Evolutionary conservation across 2,888 invertebrate species (phyloP).

Genomic region (Cartodere bifasciata): DNA sequence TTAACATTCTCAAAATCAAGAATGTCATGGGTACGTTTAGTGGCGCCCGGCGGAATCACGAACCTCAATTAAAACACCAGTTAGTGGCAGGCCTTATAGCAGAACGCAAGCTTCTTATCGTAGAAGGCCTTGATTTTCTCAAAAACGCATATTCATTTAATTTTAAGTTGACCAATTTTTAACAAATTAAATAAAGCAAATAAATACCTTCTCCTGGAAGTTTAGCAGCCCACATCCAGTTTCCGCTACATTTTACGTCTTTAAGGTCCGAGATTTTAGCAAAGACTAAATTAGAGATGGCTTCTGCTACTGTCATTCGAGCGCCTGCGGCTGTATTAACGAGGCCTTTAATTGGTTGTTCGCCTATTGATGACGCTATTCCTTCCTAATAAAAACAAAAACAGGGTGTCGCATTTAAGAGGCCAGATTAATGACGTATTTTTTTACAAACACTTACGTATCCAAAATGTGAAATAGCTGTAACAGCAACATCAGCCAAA

Average conservation of each 20-base stretch:
- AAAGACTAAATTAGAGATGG: slow-evolving; percentile 81
- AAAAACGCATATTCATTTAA: too few species aligned
- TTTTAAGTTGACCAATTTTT: too few species aligned
- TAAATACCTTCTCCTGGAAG: slow-evolving; percentile 84
- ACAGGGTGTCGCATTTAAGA: not conserved
- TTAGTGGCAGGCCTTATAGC: too few species aligned
- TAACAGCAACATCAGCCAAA: slow-evolving; percentile 84
- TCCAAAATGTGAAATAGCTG: slow-evolving; percentile 74
- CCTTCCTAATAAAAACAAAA: slow-evolving; percentile 43
- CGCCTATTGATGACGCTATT: slow-evolving; percentile 90
- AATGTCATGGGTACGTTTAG: too few species aligned
- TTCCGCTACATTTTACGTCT: slow-evolving; percentile 97
- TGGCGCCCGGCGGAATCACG: too few species aligned
- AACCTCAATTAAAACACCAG: too few species aligned
- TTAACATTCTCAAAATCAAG: too few species aligned
- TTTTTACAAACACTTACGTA: slow-evolving; percentile 34
- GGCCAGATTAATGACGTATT: not conserved
- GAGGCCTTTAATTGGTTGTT: slow-evolving; percentile 91
- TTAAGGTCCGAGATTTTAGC: slow-evolving; percentile 50
- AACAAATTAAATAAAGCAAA: too few species aligned
- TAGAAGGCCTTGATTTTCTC: too few species aligned
- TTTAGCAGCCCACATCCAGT: slow-evolving; percentile 99
- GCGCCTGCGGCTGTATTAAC: slow-evolving; percentile 78
- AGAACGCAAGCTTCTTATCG: too few species aligned
- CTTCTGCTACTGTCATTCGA: slow-evolving; percentile 88